Conservation (phyloP, 2,888 invertebrate genomes). For the Drosophila anomelani region DNA sequence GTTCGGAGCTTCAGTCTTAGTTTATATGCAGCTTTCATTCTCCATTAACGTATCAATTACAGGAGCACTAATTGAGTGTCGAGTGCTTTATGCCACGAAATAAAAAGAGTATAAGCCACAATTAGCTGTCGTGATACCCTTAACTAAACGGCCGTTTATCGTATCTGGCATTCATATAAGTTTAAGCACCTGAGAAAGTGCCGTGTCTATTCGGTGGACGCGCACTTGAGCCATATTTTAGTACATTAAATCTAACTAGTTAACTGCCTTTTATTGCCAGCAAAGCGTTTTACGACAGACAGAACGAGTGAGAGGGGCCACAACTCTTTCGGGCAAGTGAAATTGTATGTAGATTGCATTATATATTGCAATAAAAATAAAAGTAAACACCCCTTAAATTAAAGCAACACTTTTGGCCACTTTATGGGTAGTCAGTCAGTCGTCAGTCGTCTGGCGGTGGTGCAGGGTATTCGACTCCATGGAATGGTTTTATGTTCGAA, state of each 20-base stretch:
- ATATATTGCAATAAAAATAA: slow-evolving; percentile 69
- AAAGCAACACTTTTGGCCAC: slow-evolving; percentile 58
- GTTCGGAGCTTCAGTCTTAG: not conserved
- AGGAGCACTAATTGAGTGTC: slow-evolving; percentile 30
- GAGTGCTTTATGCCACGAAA: slow-evolving; percentile 4
- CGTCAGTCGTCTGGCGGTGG: slow-evolving; percentile 10
- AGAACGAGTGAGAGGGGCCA: slow-evolving; percentile 35
- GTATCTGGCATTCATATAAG: slow-evolving; percentile 44
- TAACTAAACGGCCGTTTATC: slow-evolving; percentile 37
- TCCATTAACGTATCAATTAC: slow-evolving; percentile 20
- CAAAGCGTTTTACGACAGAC: slow-evolving; percentile 79
- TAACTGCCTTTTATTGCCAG: slow-evolving; percentile 78
- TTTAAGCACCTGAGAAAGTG: slow-evolving; percentile 71
- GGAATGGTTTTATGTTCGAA: slow-evolving; percentile 43
- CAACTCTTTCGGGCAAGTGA: slow-evolving; percentile 62
- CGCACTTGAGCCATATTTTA: slow-evolving; percentile 75
- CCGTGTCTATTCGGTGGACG: slow-evolving; percentile 51
- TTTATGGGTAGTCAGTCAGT: slow-evolving; percentile 31
- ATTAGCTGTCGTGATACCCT: slow-evolving; percentile 28
- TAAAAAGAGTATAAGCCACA: not conserved
- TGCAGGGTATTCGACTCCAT: slow-evolving; percentile 20
- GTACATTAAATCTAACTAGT: slow-evolving; percentile 80
- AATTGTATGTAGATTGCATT: slow-evolving; percentile 65
- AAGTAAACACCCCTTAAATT: slow-evolving; percentile 68
- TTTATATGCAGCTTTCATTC: not conserved